These are phyloP conservation scores for Sciurus carolinensis DNA, from an alignment of 2,797 vertebrate species.

Conservation along the genomic window DNA sequence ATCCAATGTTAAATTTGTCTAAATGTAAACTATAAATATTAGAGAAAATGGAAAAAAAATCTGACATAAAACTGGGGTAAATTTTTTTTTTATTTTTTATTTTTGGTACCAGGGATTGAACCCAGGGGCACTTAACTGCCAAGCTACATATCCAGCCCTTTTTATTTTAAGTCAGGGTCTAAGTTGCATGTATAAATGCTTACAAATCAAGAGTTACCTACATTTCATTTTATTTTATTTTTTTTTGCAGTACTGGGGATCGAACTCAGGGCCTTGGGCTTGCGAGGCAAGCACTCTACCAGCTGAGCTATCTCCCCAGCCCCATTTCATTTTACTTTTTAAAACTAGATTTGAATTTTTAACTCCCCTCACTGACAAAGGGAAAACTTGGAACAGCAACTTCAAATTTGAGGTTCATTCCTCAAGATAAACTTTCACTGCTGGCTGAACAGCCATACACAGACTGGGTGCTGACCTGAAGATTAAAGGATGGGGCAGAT, in stretches of 20 bases:
- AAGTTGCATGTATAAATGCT: neutral
- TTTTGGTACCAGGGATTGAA: neutral
- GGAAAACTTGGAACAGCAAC: constrained; percentile 35
- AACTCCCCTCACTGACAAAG: neutral
- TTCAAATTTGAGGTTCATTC: constrained; percentile 20
- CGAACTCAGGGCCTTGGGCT: too few relatives aligned
- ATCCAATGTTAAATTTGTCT: neutral
- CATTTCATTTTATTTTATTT: neutral
- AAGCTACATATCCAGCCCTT: neutral
- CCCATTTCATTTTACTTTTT: neutral
- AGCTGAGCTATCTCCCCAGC: too few relatives aligned
- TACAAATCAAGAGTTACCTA: constrained; percentile 23
- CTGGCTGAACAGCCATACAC: neutral
- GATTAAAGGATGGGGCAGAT: neutral
- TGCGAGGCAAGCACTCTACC: too few relatives aligned
- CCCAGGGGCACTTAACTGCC: neutral
- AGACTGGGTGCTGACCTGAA: neutral
- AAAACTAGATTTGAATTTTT: neutral
- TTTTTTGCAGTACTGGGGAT: too few relatives aligned
- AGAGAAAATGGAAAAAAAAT: neutral
- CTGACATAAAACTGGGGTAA: neutral
- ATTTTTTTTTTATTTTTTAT: neutral
- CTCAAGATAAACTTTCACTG: neutral
- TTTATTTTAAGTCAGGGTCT: neutral
- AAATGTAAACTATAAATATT: neutral